A percentile compares a stretch with the other conserved stretches of the same genome.
Evolutionary conservation across 2,888 invertebrate genomes (phyloP).

Genomic region (Lycocerus yunnanus): DNA sequence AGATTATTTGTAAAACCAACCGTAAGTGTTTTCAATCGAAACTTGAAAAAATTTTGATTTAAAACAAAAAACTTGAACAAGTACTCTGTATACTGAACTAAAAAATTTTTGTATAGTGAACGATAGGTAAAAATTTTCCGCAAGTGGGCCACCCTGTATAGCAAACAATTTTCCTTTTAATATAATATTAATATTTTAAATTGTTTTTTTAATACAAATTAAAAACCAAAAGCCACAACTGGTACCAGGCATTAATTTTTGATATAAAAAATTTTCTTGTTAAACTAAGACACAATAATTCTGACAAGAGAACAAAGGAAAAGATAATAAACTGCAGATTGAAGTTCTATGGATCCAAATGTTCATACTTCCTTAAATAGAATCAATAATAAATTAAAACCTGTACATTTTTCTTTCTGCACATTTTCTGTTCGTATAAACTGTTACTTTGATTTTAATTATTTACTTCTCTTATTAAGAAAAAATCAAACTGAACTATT

Average conservation of each 20-base stretch:
- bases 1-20: too few relatives aligned
- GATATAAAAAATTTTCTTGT: not conserved
- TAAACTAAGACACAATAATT: not conserved
- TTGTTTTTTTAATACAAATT: not conserved
- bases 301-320: not conserved
- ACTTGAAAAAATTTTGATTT: too few relatives aligned
- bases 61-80: too few relatives aligned
- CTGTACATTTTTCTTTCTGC: not conserved
- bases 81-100: too few relatives aligned
- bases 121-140: too few relatives aligned
- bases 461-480: not conserved
- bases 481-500: not conserved
- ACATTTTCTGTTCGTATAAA: not conserved
- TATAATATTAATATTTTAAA: not conserved
- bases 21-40: too few relatives aligned
- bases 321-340: not conserved
- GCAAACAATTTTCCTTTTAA: not conserved
- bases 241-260: not conserved
- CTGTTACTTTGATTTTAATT: slow-evolving; percentile 1
- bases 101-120: too few relatives aligned
- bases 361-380: not conserved
- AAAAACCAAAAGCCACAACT: not conserved
- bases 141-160: not conserved
- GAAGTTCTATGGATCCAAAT: not conserved
- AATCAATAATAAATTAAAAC: not conserved